Evolutionary conservation across 1,140 invertebrate species (phyloP).

Genomic region (Eumeta japonica): DNA sequence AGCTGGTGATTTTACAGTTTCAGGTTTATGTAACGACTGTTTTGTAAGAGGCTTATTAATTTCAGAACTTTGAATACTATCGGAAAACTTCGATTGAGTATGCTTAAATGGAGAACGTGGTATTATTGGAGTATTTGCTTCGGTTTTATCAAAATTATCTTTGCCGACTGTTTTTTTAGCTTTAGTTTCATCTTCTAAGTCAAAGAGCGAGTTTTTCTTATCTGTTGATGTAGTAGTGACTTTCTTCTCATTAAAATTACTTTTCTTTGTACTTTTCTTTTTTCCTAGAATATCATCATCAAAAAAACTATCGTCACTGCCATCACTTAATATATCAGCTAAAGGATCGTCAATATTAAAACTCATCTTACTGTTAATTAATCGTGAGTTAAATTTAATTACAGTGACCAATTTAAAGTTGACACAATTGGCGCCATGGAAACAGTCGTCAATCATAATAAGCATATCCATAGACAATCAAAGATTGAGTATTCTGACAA

Average conservation of each 20-base stretch:
- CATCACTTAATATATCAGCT: conserved; percentile 54
- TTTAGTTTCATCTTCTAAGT: conserved; percentile 25
- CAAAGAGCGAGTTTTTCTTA: conserved; percentile 44
- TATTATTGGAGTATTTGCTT: conserved; percentile 6
- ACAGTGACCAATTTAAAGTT: conserved; percentile 61
- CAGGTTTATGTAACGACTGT: not conserved
- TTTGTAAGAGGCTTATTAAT: too few species aligned
- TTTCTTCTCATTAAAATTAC: too few species aligned
- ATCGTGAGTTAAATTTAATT: conserved; percentile 61
- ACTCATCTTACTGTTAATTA: conserved; percentile 53
- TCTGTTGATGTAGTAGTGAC: conserved; percentile 20
- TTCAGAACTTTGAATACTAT: too few species aligned
- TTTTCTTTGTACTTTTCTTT: conserved; percentile 33
- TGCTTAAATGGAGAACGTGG: conserved; percentile 18
- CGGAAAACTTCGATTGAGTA: not conserved
- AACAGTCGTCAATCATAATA: too few species aligned
- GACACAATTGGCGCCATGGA: conserved; percentile 27
- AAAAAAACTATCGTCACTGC: conserved; percentile 56
- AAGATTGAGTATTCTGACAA: too few species aligned
- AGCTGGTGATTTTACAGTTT: conserved; percentile 24
- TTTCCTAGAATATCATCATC: conserved; percentile 51
- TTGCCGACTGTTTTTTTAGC: conserved; percentile 11
- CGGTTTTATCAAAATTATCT: conserved; percentile 8
- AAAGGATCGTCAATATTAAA: conserved; percentile 53
- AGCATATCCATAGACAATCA: too few species aligned